Evolutionary conservation across 2,113 vertebrate genomes (phyloP).

Genomic region (Rhombomys opimus): DNA sequence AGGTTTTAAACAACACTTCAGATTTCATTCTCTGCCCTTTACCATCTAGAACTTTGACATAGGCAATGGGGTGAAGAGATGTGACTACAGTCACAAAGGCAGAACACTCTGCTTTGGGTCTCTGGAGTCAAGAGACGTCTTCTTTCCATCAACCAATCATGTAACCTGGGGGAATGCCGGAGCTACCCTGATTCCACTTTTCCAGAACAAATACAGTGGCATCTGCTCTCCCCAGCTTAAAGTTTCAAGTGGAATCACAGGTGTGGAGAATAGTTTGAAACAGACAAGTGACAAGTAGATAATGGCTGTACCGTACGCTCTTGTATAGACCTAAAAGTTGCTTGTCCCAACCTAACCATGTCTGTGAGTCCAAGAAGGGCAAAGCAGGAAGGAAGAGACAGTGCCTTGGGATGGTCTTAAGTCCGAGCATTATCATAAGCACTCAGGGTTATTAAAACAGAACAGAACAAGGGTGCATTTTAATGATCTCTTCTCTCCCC

Average conservation of each 20-base stretch:
- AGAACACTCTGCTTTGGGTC: not conserved
- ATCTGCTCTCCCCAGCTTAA: not conserved
- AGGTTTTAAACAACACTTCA: not conserved
- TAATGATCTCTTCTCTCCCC: not conserved
- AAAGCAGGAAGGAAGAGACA: not conserved
- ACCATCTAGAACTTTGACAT: not conserved
- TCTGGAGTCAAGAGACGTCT: not conserved
- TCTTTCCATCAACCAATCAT: not conserved
- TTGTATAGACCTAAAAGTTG: not conserved
- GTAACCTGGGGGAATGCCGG: not conserved
- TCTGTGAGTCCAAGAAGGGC: not conserved
- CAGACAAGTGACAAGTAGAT: not conserved
- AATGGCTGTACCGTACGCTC: not conserved
- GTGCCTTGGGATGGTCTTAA: not conserved
- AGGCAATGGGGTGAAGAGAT: not conserved
- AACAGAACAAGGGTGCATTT: not conserved
- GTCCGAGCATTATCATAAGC: too few relatives aligned
- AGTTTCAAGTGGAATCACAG: not conserved
- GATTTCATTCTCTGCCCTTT: not conserved
- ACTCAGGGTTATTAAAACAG: not conserved
- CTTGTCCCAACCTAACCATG: not conserved
- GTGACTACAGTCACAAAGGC: not conserved
- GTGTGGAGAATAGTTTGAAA: not conserved
- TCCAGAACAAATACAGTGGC: not conserved
- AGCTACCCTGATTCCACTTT: not conserved